A percentile compares a stretch with the other conserved stretches of the same genome.
These are phyloP conservation scores for Digitonthophagus gazella DNA, from an alignment of 2,888 invertebrate species.

Conservation along the genomic window DNA sequence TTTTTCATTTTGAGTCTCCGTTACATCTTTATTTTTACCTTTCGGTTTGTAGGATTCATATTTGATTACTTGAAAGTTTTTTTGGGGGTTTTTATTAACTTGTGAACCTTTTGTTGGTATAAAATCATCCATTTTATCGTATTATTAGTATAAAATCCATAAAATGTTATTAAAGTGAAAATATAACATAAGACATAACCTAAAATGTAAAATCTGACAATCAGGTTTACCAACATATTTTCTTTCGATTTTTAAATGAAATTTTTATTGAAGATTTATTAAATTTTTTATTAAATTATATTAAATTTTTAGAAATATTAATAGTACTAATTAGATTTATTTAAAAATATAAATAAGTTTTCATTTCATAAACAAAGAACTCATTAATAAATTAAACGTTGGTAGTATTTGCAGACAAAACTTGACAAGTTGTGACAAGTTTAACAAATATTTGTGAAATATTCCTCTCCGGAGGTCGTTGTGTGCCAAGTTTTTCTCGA, in stretches of 20 bases:
- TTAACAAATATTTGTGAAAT: neutral
- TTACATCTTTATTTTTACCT: slow-evolving; percentile 42
- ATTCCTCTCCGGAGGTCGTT: neutral
- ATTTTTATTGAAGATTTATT: too few relatives aligned
- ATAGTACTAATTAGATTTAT: too few relatives aligned
- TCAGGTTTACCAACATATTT: too few relatives aligned
- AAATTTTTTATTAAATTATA: too few relatives aligned
- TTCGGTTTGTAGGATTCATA: slow-evolving; percentile 58
- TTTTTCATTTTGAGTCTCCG: slow-evolving; percentile 7
- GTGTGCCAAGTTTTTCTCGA: neutral
- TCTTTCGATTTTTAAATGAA: too few relatives aligned
- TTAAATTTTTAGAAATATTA: neutral
- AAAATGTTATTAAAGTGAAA: too few relatives aligned
- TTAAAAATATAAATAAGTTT: neutral
- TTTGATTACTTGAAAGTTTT: slow-evolving; percentile 53
- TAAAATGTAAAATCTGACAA: too few relatives aligned
- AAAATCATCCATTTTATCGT: slow-evolving; percentile 33
- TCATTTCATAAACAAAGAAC: neutral
- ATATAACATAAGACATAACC: neutral
- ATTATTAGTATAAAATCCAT: too few relatives aligned
- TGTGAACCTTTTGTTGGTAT: slow-evolving; percentile 56
- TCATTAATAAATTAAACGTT: neutral
- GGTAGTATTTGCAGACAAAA: neutral
- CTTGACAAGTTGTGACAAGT: neutral
- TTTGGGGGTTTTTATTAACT: slow-evolving; percentile 51